Evolutionary conservation across 2,888 invertebrate species (phyloP).

Genomic region (Neoaliturus tenellus): DNA sequence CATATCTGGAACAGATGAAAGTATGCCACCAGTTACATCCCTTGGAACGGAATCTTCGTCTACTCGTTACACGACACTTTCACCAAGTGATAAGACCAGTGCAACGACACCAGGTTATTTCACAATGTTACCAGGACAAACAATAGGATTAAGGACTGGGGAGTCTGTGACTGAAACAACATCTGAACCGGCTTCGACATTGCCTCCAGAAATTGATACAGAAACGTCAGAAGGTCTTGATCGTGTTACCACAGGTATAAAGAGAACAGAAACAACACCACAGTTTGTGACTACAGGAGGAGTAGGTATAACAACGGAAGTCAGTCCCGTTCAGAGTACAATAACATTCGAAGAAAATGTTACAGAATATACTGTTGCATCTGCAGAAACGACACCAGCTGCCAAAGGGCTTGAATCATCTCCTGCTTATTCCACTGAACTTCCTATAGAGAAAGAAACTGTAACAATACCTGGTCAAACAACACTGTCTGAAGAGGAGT

Average conservation of each 20-base stretch:
- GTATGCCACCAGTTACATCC: neutral
- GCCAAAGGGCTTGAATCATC: neutral
- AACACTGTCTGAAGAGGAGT: neutral
- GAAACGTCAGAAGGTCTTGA: neutral
- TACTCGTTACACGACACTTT: neutral
- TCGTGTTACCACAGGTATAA: neutral
- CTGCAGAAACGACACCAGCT: neutral
- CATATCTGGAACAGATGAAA: neutral
- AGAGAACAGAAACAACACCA: neutral
- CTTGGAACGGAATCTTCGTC: neutral
- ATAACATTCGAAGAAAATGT: neutral
- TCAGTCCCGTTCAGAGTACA: neutral
- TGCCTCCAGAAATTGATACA: neutral
- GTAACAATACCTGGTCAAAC: neutral
- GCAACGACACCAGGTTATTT: neutral
- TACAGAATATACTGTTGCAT: neutral
- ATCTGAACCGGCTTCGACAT: neutral
- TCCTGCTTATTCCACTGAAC: neutral
- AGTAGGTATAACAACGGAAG: neutral
- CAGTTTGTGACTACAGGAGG: neutral
- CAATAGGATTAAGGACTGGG: neutral
- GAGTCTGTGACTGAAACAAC: neutral
- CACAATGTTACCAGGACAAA: neutral
- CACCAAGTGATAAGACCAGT: neutral
- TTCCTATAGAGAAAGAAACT: neutral